phyloP scores from a whole-genome alignment of 2,113 vertebrate genomes.

The Ciconia stormi region DNA sequence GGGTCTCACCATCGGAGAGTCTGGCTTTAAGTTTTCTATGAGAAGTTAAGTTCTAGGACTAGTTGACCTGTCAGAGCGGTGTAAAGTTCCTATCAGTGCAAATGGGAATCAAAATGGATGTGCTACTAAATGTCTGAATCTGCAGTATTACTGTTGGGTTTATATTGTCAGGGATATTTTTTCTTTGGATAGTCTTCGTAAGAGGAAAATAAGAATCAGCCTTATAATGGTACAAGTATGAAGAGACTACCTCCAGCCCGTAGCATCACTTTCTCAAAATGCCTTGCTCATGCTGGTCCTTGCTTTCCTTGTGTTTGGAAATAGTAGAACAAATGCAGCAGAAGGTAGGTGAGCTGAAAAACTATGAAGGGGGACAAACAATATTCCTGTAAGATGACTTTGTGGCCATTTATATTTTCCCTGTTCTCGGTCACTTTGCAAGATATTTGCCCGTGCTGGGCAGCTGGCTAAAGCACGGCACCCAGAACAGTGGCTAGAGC shows the following conservation, averaged over 20 bases:
- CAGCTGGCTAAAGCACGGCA: not conserved
- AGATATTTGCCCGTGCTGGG: fast-evolving
- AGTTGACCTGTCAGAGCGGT: not conserved
- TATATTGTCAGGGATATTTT: not conserved
- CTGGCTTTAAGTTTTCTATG: not conserved
- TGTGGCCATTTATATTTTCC: not conserved
- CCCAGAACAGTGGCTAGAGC: not conserved
- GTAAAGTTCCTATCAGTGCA: not conserved
- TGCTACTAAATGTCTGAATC: not conserved
- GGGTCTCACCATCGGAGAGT: not conserved
- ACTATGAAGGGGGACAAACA: not conserved
- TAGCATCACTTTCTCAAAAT: not conserved
- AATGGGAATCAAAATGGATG: not conserved
- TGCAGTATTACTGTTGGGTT: not conserved
- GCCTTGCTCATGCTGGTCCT: not conserved
- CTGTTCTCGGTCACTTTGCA: not conserved
- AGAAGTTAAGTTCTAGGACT: not conserved
- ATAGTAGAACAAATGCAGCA: not conserved
- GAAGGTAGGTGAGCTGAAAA: not conserved
- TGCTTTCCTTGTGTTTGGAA: not conserved
- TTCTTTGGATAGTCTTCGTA: not conserved
- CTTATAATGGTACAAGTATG: not conserved
- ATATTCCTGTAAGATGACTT: not conserved
- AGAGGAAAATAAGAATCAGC: not conserved
- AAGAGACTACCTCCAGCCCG: not conserved